phyloP scores from a whole-genome alignment of 1,140 invertebrate species.

The Calycopis cecrops region DNA sequence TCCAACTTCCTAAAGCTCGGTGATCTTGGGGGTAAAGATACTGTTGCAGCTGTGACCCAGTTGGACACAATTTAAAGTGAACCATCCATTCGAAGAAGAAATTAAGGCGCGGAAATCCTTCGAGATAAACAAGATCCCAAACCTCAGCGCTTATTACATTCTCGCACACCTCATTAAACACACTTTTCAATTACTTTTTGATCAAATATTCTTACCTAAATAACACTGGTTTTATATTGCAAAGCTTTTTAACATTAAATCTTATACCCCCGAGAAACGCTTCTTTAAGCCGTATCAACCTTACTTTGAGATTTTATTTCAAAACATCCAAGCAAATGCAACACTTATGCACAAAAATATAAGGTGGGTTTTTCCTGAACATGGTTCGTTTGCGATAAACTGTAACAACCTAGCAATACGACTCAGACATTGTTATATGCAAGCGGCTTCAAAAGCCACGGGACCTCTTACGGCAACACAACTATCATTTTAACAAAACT shows the following conservation, averaged over 20 bases:
- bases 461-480: conserved; percentile 14
- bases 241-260: conserved; percentile 7
- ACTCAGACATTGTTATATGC: conserved; percentile 14
- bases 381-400: conserved; percentile 8
- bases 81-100: too few relatives aligned
- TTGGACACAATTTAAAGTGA: too few relatives aligned
- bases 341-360: background rate
- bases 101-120: too few relatives aligned
- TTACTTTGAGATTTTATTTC: conserved; percentile 14
- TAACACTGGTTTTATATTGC: conserved; percentile 1
- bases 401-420: conserved; percentile 13
- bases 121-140: too few relatives aligned
- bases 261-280: conserved; percentile 6
- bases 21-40: too few relatives aligned
- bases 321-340: background rate
- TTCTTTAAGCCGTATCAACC: conserved; percentile 13
- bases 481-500: conserved; percentile 17
- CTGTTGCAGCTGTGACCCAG: too few relatives aligned
- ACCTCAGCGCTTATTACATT: too few relatives aligned
- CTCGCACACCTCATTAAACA: too few relatives aligned
- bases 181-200: too few relatives aligned
- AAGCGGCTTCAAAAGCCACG: conserved; percentile 15
- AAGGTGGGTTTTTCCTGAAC: background rate
- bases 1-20: too few relatives aligned
- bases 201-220: background rate